Conservation (phyloP, 2,888 invertebrate species). For the Caenorhabditis plicata region DNA sequence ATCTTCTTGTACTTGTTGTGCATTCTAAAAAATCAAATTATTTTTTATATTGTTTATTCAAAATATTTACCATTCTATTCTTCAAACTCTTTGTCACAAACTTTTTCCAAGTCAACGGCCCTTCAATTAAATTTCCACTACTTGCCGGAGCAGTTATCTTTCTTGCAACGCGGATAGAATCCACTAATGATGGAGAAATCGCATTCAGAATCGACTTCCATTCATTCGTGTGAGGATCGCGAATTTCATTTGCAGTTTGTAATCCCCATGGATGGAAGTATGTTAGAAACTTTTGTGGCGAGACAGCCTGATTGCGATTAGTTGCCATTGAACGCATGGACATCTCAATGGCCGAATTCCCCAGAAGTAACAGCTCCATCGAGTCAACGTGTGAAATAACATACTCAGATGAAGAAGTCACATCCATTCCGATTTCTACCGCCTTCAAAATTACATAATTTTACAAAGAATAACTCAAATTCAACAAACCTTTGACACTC, state of each 20-base stretch:
- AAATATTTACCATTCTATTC: conserved; percentile 6
- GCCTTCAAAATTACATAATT: background rate
- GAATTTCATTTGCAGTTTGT: conserved; percentile 51
- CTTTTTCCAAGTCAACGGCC: conserved; percentile 96
- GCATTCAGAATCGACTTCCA: conserved; percentile 12
- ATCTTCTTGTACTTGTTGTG: conserved; percentile 35
- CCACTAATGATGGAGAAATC: conserved; percentile 35
- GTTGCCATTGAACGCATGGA: conserved; percentile 22
- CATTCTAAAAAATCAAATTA: too few species aligned
- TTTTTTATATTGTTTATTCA: too few species aligned
- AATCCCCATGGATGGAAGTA: conserved; percentile 60
- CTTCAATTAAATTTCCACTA: conserved; percentile 74
- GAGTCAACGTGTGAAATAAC: conserved; percentile 43
- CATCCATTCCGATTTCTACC: conserved; percentile 12
- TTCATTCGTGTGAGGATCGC: conserved; percentile 39
- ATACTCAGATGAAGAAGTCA: conserved; percentile 33
- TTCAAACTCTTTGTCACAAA: conserved; percentile 76
- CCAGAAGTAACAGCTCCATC: conserved; percentile 44
- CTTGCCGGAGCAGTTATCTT: background rate
- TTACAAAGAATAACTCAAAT: background rate
- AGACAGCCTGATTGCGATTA: background rate
- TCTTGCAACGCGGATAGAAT: conserved; percentile 30
- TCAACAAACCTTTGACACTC: conserved; percentile 6
- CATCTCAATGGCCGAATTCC: conserved; percentile 37
- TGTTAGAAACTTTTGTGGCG: conserved; percentile 16